These are phyloP conservation scores for Pristiophorus japonicus DNA, from an alignment of 2,113 vertebrate species.

Conservation along the genomic window DNA sequence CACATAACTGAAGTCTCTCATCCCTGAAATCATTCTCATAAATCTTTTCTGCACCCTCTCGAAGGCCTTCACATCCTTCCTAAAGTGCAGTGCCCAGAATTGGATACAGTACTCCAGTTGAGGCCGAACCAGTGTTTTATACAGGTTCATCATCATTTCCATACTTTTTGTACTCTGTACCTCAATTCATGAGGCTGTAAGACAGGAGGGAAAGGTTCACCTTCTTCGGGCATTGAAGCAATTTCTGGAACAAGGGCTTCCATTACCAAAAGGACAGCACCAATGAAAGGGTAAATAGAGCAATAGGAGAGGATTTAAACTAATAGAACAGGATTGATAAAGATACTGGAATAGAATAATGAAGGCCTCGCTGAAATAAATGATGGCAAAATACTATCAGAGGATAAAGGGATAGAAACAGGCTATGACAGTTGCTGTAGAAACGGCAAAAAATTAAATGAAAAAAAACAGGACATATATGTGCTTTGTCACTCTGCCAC, in stretches of 20 bases:
- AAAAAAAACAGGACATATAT: background rate
- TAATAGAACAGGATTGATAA: background rate
- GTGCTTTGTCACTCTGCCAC: background rate
- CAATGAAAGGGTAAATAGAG: background rate
- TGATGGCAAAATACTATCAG: background rate
- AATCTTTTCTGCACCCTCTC: no score
- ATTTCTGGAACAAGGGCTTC: background rate
- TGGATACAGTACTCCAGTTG: no score
- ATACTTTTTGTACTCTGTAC: no score
- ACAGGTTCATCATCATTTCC: no score
- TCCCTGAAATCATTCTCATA: no score
- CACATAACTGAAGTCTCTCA: no score
- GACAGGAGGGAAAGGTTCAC: background rate
- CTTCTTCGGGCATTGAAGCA: background rate
- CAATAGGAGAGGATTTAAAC: background rate
- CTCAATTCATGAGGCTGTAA: background rate
- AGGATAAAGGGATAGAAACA: background rate
- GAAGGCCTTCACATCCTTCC: no score
- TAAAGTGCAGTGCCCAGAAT: no score
- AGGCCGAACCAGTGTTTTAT: no score
- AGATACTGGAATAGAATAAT: no score
- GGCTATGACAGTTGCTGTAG: background rate
- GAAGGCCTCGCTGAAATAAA: background rate
- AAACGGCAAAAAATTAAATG: no score
- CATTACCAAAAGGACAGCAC: background rate